These are phyloP conservation scores for Crocodylus rhombifer DNA, from an alignment of 2,797 vertebrate genomes.

Conservation along the genomic window DNA sequence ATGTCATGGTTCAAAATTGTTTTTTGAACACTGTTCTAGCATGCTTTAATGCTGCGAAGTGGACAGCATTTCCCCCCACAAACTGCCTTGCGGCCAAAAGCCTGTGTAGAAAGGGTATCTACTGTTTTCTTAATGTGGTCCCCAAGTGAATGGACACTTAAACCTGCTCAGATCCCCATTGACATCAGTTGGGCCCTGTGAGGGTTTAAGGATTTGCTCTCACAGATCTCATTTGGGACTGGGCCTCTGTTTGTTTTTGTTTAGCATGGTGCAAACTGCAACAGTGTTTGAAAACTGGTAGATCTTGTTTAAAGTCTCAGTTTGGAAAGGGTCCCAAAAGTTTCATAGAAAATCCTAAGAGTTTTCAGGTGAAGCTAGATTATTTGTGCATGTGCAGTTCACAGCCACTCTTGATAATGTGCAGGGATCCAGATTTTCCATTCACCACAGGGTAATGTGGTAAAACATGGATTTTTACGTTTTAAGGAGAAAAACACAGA, in stretches of 20 bases:
- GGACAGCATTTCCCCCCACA: neutral
- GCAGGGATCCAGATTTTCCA: too few species aligned
- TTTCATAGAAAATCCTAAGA: neutral
- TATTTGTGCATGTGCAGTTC: neutral
- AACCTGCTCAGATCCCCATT: neutral
- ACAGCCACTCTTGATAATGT: neutral
- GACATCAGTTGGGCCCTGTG: accelerated
- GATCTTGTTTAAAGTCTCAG: neutral
- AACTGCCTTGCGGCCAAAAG: neutral
- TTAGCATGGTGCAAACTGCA: accelerated
- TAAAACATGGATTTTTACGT: too few species aligned
- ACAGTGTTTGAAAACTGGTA: neutral
- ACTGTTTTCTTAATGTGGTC: neutral
- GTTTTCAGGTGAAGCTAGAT: neutral
- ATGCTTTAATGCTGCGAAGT: neutral
- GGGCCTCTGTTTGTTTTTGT: accelerated
- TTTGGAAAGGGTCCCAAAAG: neutral
- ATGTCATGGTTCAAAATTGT: neutral
- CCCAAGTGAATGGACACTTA: accelerated
- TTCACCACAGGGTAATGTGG: too few species aligned
- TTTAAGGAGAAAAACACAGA: too few species aligned
- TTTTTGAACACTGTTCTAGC: neutral
- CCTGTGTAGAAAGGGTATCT: accelerated
- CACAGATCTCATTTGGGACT: accelerated
- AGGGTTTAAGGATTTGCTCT: neutral